Evolutionary conservation across 2,797 vertebrate species (phyloP).

Genomic region (Trematomus bernacchii): DNA sequence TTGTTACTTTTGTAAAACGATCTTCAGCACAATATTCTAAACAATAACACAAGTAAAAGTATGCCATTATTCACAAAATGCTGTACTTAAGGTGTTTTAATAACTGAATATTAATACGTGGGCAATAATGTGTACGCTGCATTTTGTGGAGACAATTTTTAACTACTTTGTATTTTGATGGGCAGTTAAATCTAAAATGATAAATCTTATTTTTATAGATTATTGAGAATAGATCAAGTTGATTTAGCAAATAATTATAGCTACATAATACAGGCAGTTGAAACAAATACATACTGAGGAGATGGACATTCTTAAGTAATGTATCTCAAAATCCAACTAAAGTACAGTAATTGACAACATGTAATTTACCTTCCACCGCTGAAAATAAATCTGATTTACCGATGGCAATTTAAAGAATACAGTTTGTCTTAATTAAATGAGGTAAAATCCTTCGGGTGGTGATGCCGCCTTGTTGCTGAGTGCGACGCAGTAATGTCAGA

Average conservation of each 20-base stretch:
- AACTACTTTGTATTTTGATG: not conserved
- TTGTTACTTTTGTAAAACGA: not conserved
- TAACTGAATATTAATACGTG: not conserved
- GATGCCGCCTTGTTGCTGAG: slow-evolving; percentile 30
- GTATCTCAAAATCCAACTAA: not conserved
- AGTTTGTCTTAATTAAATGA: slow-evolving; percentile 38
- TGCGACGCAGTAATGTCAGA: slow-evolving; percentile 48
- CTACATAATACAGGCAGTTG: no score
- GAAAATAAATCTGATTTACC: slow-evolving; percentile 17
- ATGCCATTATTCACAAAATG: not conserved
- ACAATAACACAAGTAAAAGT: slow-evolving; percentile 1
- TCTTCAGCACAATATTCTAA: not conserved
- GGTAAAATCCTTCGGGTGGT: slow-evolving; percentile 39
- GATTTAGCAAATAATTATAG: not conserved
- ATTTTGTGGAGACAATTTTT: not conserved
- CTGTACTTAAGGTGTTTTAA: not conserved
- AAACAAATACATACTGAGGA: not conserved
- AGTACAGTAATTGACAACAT: not conserved
- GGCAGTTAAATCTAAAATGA: not conserved
- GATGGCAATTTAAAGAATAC: slow-evolving; percentile 4
- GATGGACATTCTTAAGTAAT: not conserved
- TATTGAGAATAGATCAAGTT: no score
- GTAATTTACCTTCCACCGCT: not conserved
- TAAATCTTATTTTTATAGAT: not conserved
- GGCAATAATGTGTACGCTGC: not conserved